Percentiles rank a stretch among this genome's conserved stretches.
These are phyloP conservation scores for Catocala sponsa DNA, from an alignment of 2,888 invertebrate genomes.

Conservation along the genomic window DNA sequence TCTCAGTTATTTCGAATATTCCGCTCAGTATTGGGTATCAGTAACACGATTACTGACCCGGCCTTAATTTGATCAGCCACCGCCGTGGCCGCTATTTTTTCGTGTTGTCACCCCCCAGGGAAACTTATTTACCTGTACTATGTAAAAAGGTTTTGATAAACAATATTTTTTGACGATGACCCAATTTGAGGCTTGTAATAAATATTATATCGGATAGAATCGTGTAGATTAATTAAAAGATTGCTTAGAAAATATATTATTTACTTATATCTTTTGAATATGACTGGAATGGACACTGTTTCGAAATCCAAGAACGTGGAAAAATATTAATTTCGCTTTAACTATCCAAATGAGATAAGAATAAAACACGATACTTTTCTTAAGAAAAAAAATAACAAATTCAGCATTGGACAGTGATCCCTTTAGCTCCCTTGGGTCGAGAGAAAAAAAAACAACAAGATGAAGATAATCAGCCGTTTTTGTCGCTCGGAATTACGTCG, in stretches of 20 bases:
- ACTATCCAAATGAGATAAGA: conserved; percentile 39
- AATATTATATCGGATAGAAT: conserved; percentile 7
- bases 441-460: conserved; percentile 70
- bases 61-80: conserved; percentile 83
- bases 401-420: conserved; percentile 70
- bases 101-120: conserved; percentile 65
- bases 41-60: conserved; percentile 87
- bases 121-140: conserved; percentile 68
- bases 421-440: conserved; percentile 65
- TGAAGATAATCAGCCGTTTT: conserved; percentile 82
- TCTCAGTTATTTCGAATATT: conserved; percentile 79
- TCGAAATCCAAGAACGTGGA: neutral
- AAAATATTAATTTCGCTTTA: conserved; percentile 20
- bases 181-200: conserved; percentile 25
- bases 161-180: conserved; percentile 40
- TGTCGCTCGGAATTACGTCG: conserved; percentile 79
- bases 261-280: neutral
- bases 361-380: conserved; percentile 44
- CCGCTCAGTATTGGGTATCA: conserved; percentile 82
- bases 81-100: conserved; percentile 73
- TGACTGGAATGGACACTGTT: conserved; percentile 1
- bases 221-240: neutral
- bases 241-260: neutral
- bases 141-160: conserved; percentile 54
- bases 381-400: conserved; percentile 55